Conservation (phyloP, 1,140 invertebrate genomes). For the Brachionus rubens region DNA sequence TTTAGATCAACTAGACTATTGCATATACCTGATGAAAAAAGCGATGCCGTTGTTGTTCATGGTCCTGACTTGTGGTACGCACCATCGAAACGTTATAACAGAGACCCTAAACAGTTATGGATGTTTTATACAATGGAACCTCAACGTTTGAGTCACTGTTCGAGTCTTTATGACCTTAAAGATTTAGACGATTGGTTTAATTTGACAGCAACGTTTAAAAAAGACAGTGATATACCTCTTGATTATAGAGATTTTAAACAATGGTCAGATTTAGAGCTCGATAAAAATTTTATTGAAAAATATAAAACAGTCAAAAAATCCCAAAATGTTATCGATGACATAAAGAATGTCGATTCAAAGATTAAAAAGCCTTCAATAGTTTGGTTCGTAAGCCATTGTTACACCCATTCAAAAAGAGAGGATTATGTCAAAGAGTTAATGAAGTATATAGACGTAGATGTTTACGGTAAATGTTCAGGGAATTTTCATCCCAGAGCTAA, state of each 20-base stretch:
- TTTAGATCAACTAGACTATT: neutral
- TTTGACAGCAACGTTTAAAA: conserved; percentile 40
- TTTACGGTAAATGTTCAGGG: conserved; percentile 68
- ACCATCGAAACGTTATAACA: neutral
- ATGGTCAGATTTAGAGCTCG: neutral
- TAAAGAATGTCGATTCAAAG: neutral
- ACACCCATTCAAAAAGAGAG: conserved; percentile 63
- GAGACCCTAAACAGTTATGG: conserved; percentile 21
- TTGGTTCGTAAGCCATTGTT: conserved; percentile 69
- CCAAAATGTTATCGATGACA: neutral
- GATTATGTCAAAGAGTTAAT: conserved; percentile 64
- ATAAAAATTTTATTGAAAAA: neutral
- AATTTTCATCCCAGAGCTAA: neutral
- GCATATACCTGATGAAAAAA: neutral
- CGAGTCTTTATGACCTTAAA: neutral
- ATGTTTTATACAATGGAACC: conserved; percentile 12
- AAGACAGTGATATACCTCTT: neutral
- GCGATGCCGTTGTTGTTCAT: conserved; percentile 21
- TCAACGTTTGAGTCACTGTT: neutral
- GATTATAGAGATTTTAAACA: neutral
- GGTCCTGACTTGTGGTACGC: conserved; percentile 3
- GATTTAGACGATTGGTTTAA: conserved; percentile 45
- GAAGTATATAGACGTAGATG: conserved; percentile 65
- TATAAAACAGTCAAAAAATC: neutral
- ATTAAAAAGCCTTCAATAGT: conserved; percentile 54